Base-by-base conservation (phyloP, 2,113 vertebrate genomes). In the Rhinogobius similis region DNA sequence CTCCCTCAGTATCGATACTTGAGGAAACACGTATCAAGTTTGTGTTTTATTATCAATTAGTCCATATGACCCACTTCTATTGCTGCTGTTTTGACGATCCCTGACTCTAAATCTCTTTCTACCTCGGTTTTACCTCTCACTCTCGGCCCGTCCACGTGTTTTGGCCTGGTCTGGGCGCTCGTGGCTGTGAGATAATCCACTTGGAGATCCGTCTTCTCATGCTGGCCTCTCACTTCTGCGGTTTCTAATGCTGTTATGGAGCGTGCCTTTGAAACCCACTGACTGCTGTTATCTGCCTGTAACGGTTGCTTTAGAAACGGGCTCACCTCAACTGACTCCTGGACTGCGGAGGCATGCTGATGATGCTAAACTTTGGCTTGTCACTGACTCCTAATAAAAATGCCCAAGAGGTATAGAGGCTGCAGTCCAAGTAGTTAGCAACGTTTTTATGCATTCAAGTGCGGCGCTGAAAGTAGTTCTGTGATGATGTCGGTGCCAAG, bases 281-380 rank as follows among this genome's bases (percentile, higher is more conserved):
- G 75, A 81, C 75, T 77, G 73, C 82, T 65, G 70, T 83, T 85
- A 86, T 87, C 85, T 50, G 1, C 52, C 77, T 67, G 70, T 63
- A 79, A 72, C 4, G 72, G 81, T 85, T 86, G 64, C 83, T 88
- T 81, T 75, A 82, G 77, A 84, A 84, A 76, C 75, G 6, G 39
- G 70, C 75, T 87, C 71, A 84, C 83, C 83, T 86, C 50, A 62
- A 68, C 75, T 75, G 77, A 81, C 82, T 81, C 73, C 24, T 52
- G 23, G 65, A 66, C 82, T 43, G 67, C 65, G 46, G 79, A 23
- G 46, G 70, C 50, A 69, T 68, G 68, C 79, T 72, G 75, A 85
- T 73, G 75, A 85, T 79, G 77, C 73, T 26, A 66, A 77, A 79
- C 72, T 70, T 73, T 10, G 38, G 65, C 56, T 43, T 43, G 12